These are phyloP conservation scores for Brachionichthys hirsutus DNA, from an alignment of 2,113 vertebrate species.

Conservation along the genomic window DNA sequence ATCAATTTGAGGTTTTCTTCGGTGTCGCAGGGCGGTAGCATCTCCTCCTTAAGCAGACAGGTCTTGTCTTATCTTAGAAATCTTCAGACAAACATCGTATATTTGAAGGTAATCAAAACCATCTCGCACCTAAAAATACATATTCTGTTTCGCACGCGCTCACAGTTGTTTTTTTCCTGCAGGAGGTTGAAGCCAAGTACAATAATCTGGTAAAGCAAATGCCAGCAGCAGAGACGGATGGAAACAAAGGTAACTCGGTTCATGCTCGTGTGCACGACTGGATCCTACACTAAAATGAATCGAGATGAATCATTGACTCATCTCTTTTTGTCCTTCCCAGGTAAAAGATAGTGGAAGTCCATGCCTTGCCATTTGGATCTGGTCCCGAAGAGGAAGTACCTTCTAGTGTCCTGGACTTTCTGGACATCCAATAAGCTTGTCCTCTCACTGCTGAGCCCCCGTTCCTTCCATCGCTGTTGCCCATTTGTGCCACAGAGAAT, in stretches of 20 bases:
- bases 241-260: constrained; percentile 82
- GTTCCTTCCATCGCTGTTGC: constrained; percentile 24
- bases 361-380: constrained; percentile 32
- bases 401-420: constrained; percentile 66
- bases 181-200: constrained; percentile 93
- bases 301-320: not conserved
- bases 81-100: constrained; percentile 89
- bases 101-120: constrained; percentile 62
- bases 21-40: constrained; percentile 69
- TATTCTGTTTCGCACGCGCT: not conserved
- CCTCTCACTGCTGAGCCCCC: constrained; percentile 69
- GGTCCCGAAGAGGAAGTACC: constrained; percentile 59
- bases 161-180: constrained; percentile 29
- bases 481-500: constrained; percentile 44
- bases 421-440: constrained; percentile 73
- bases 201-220: constrained; percentile 83
- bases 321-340: constrained; percentile 41
- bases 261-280: not conserved
- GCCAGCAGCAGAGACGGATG: constrained; percentile 79
- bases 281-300: not conserved
- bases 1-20: constrained; percentile 77
- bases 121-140: not conserved
- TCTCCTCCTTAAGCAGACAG: constrained; percentile 79
- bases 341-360: constrained; percentile 74
- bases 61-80: constrained; percentile 87